Percentiles rank a stretch among this genome's conserved stretches.
phyloP scores from a whole-genome alignment of 1,140 invertebrate genomes.

The Gryllus bimaculatus region DNA sequence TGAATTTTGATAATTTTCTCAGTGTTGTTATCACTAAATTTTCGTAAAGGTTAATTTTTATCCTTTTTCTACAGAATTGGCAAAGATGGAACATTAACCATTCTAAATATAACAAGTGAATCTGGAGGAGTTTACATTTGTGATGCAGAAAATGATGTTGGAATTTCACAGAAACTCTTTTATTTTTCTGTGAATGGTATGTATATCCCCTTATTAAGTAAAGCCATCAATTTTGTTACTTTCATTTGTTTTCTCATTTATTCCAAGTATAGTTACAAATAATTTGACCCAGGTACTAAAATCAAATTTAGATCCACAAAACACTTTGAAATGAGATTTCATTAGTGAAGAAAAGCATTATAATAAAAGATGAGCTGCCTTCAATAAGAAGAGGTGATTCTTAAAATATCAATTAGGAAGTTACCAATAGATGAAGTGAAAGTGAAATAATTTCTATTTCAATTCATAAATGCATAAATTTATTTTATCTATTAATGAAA shows the following conservation, averaged over 20 bases:
- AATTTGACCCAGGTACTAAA: not conserved
- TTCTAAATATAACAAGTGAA: slow-evolving; percentile 31
- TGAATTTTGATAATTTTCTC: not conserved
- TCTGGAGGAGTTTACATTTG: slow-evolving; percentile 39
- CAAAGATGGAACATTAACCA: slow-evolving; percentile 30
- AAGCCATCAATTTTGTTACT: too few species aligned
- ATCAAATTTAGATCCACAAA: not conserved
- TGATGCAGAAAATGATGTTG: slow-evolving; percentile 42
- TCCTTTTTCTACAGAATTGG: not conserved
- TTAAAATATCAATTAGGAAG: too few species aligned
- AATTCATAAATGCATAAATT: too few species aligned
- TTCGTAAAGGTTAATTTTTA: not conserved
- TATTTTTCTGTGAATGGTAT: slow-evolving; percentile 40
- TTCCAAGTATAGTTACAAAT: not conserved
- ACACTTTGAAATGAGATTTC: not conserved
- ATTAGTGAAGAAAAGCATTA: too few species aligned
- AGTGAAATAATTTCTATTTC: too few species aligned
- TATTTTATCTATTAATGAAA: too few species aligned
- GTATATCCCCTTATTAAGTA: slow-evolving; percentile 21
- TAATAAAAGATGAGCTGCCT: too few species aligned
- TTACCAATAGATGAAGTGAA: too few species aligned
- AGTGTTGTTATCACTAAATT: not conserved
- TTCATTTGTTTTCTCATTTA: too few species aligned
- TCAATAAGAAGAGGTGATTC: too few species aligned
- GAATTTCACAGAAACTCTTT: slow-evolving; percentile 42